Evolutionary conservation across 2,113 vertebrate genomes (phyloP), one percentile per base, ranked within the genome.

Genomic region (Coracopsis vasa): DNA sequence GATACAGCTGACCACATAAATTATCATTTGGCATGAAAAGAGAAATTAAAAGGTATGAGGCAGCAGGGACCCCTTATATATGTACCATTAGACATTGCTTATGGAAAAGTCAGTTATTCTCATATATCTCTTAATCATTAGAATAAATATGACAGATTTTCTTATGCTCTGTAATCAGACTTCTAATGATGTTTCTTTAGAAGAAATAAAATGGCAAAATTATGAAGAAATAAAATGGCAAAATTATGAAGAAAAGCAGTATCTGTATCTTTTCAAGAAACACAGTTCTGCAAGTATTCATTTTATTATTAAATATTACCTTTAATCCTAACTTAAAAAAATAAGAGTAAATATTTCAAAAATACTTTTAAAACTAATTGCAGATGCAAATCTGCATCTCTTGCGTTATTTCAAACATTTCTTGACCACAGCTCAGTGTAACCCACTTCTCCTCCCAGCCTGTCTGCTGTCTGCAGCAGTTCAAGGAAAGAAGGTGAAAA

Each of bases 381-480:
- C 28, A 79, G 27, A 16, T 35, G 28, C 25, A 29, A 16, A 35
- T 21, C 25, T 15, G 5, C 56, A 17, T 75, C 53, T 83, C 21
- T 69, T 60, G 31, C 27, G 23, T 58, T 29, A 8, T 78, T 70
- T 86, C 37, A 88, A 17, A 35, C 6, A 53, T 66, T 60, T 67
- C 66, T 7, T 75, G 23, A 20, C 8, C 25, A 4, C 0, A 2
- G 25, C 0, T 1, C 51, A 37, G 13, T 0, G 0, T n/a, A 54
- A 27, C 13, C 12, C 0, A 0, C 11, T 74, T 6, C 3, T 80
- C 47, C 39, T 81, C 47, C 31, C 28, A 79, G 37, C 8, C 24
- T 62, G 10, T 25, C 17, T 10, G 1, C 20, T 79, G 29, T 28
- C n/a, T 62, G 58, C 60, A 81, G 54, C 41, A 62, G 16, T 65